Evolutionary conservation across 2,888 invertebrate species (phyloP), one percentile per base, ranked within the genome.

Genomic region (Plagodis dolabraria): DNA sequence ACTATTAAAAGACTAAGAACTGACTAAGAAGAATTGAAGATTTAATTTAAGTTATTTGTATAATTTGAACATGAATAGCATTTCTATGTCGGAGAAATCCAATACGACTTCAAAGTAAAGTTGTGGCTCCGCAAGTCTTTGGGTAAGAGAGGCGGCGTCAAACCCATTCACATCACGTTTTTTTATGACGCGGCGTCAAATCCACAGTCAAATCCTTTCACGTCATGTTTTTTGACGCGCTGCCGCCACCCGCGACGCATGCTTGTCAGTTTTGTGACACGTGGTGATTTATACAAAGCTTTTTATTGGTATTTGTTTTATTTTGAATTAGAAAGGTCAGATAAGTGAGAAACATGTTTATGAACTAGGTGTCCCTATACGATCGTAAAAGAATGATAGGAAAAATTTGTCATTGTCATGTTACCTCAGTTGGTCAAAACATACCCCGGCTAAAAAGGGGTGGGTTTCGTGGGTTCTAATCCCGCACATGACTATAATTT

Each of bases 151-250:
- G 82, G 82, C 80, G 74, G 48, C 79, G 82, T 85, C 86, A 83
- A 85, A 86, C 83, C 85, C 86, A 86, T 87, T 87, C 85, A 33
- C 77, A 81, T 57, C 51, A 47, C 84, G 72, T 70, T 74, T 71
- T 63, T 22, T 22, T 22, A 22, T 63, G 49, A 47, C 47, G 54
- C 54, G 6, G 10, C 40, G 40, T 40, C 86, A 83, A 85, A 86
- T 83, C 85, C 86, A 86, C 86, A 8, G 40, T 40, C 86, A 83
- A 85, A 86, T 83, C 85, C 86, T 86, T 86, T 87, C 85, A 35
- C 77, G 82, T 55, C 48, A 50, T 73, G 71, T 70, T 74, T 70
- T 63, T 58, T 66, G 54, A 49, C 47, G 57, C 54, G 76, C 85
- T 86, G 83, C 86, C 82, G 77, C 87, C 87, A 85, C 86, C 84